These are phyloP conservation scores for Martes martes DNA, from an alignment of 2,113 vertebrate species.

Conservation along the genomic window DNA sequence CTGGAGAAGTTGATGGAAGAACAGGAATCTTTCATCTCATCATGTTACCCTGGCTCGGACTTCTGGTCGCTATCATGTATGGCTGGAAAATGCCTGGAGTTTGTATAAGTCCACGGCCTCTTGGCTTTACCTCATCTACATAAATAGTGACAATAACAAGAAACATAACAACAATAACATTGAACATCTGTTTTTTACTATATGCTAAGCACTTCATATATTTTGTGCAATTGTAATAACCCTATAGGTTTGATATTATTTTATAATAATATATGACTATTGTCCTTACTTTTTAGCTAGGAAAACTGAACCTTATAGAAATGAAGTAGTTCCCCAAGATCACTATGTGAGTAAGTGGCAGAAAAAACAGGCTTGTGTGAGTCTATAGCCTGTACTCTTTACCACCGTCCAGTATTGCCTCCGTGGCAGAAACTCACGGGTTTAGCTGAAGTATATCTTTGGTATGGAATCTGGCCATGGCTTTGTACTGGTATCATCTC, in stretches of 20 bases:
- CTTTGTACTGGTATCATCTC: not conserved
- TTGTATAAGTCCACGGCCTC: not conserved
- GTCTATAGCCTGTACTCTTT: not conserved
- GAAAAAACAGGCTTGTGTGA: not conserved
- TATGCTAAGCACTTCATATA: not conserved
- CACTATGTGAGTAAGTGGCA: not conserved
- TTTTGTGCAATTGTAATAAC: not conserved
- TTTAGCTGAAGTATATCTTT: slow-evolving; percentile 45
- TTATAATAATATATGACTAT: slow-evolving; percentile 25
- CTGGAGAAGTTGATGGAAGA: slow-evolving; percentile 17
- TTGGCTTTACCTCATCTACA: slow-evolving; percentile 48
- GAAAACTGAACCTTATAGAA: slow-evolving; percentile 29
- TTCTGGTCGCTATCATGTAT: not conserved
- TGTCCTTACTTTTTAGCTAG: not conserved
- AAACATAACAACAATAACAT: not conserved
- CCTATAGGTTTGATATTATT: not conserved
- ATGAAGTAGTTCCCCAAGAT: slow-evolving; percentile 24
- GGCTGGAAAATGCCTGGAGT: slow-evolving; percentile 10
- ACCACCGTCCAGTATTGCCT: slow-evolving; percentile 16
- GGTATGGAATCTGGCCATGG: not conserved
- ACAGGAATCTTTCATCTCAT: not conserved
- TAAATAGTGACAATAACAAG: slow-evolving; percentile 38
- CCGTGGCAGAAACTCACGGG: slow-evolving; percentile 8
- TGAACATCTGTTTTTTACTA: slow-evolving; percentile 16
- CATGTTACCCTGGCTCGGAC: slow-evolving; percentile 8